Conservation (phyloP, 2,113 vertebrate genomes). For the Cettia cetti region DNA sequence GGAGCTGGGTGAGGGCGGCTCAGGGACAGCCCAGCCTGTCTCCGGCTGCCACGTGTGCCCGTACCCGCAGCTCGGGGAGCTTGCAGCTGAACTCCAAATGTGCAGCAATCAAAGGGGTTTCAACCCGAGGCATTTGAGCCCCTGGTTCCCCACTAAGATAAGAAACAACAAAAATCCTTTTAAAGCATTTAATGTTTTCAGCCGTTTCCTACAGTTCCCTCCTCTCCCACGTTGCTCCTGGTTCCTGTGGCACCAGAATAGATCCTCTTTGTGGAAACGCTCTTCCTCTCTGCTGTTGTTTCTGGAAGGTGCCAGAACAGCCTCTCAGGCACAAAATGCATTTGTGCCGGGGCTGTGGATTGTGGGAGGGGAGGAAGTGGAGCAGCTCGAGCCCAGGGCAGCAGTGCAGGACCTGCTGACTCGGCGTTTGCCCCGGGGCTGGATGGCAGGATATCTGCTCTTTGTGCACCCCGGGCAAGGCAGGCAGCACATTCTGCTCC, state of each 20-base stretch:
- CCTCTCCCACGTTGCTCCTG: slow-evolving; percentile 14
- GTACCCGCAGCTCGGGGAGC: background rate
- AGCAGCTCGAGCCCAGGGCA: background rate
- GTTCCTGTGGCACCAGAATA: slow-evolving; percentile 51
- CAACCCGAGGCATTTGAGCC: background rate
- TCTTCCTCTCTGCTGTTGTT: slow-evolving; percentile 33
- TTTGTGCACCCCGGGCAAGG: slow-evolving; percentile 9
- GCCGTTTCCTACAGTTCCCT: slow-evolving; percentile 21
- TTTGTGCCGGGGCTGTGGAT: background rate
- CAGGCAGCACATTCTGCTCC: background rate
- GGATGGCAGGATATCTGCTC: slow-evolving; percentile 42
- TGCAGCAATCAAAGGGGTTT: background rate
- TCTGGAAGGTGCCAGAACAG: slow-evolving; percentile 1
- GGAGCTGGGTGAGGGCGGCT: background rate
- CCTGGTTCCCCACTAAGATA: background rate
- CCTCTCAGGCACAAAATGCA: background rate
- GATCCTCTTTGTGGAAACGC: slow-evolving; percentile 9
- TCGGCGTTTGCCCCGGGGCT: background rate
- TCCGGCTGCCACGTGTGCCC: background rate
- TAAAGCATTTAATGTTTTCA: background rate
- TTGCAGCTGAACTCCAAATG: slow-evolving; percentile 12
- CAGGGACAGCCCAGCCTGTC: background rate
- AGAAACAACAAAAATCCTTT: slow-evolving; percentile 19
- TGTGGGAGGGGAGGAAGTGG: slow-evolving; percentile 12
- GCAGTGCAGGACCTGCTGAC: slow-evolving; percentile 8